Evolutionary conservation across 2,888 invertebrate species (phyloP).

Genomic region (Lasioglossum lativentre): DNA sequence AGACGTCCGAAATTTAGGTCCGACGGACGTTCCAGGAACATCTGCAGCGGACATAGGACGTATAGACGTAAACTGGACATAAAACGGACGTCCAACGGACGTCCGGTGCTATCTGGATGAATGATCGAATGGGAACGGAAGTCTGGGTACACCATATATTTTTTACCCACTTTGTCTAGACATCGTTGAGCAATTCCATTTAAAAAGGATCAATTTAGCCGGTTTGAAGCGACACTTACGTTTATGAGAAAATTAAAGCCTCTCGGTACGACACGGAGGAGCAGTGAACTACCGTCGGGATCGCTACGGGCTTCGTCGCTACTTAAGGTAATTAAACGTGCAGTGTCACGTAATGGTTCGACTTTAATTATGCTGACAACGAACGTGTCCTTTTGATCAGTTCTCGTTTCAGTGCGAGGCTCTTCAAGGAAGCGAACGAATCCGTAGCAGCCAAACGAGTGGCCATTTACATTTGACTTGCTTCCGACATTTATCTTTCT

Average conservation of each 20-base stretch:
- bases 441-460: constrained; percentile 33
- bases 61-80: too few relatives aligned
- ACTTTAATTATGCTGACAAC: constrained; percentile 48
- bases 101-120: too few relatives aligned
- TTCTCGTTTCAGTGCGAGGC: constrained; percentile 24
- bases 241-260: constrained; percentile 56
- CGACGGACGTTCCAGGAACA: too few relatives aligned
- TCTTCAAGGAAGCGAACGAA: constrained; percentile 15
- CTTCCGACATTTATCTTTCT: neutral
- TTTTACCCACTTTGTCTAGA: constrained; percentile 16
- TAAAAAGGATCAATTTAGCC: constrained; percentile 29
- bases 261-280: neutral
- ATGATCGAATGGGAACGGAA: neutral
- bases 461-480: constrained; percentile 52
- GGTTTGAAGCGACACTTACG: constrained; percentile 9
- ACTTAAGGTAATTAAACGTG: constrained; percentile 53
- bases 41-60: too few relatives aligned
- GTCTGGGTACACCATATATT: constrained; percentile 12
- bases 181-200: constrained; percentile 10
- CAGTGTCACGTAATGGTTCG: constrained; percentile 50
- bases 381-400: constrained; percentile 43
- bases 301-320: constrained; percentile 18
- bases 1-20: too few relatives aligned
- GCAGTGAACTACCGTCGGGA: constrained; percentile 8
- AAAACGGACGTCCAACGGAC: too few relatives aligned